A percentile compares a stretch with the other conserved stretches of the same genome.
Conservation (phyloP, 2,797 vertebrate genomes). For the Kryptopterus vitreolus region DNA sequence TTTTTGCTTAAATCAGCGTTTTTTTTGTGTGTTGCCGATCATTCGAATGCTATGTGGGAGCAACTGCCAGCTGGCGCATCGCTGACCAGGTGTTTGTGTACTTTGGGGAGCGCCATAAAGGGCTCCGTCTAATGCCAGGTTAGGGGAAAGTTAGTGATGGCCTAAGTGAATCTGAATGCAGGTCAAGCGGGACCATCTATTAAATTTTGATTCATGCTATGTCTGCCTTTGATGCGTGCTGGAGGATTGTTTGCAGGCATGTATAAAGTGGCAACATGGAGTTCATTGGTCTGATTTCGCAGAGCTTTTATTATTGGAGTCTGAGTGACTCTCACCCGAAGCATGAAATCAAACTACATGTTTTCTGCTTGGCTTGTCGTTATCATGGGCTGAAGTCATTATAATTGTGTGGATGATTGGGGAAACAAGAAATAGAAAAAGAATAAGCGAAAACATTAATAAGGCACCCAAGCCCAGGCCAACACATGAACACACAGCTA, state of each 20-base stretch:
- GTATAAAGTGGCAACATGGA: not conserved
- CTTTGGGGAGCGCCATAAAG: constrained; percentile 22
- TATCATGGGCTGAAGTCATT: not conserved
- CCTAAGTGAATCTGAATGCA: not conserved
- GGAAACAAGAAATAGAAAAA: not conserved
- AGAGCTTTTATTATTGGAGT: too few species aligned
- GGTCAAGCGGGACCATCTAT: not conserved
- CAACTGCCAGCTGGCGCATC: not conserved
- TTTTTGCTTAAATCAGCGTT: not conserved
- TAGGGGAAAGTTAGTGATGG: not conserved
- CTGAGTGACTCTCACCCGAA: not conserved
- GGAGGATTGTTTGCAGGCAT: not conserved
- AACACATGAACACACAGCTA: constrained; percentile 64
- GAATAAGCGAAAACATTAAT: constrained; percentile 46
- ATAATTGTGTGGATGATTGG: not conserved
- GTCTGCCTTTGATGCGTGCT: not conserved
- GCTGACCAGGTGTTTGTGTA: constrained; percentile 4
- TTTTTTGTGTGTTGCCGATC: not conserved
- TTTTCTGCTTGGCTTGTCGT: not conserved
- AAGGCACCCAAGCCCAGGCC: constrained; percentile 45
- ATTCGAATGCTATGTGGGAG: not conserved
- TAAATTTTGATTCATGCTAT: not conserved
- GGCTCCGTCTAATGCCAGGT: not conserved
- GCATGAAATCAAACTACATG: not conserved
- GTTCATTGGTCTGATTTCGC: too few species aligned